phyloP scores from a whole-genome alignment of 2,888 invertebrate species.

The Orthonychiurus folsomi region DNA sequence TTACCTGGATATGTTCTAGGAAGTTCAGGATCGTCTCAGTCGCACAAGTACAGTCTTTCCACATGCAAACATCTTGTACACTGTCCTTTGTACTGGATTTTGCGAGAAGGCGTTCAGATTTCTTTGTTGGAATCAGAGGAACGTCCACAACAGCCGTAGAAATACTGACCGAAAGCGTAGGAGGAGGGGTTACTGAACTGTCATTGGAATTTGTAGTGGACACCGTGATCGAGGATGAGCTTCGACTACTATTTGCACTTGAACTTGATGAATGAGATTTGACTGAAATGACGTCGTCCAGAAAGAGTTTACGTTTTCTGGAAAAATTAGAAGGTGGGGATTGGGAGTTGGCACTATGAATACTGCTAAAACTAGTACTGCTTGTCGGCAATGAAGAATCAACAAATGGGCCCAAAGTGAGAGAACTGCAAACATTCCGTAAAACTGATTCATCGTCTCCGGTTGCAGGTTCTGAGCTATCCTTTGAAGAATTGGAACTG shows the following conservation, averaged over 20 bases:
- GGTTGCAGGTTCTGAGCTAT: too few relatives aligned
- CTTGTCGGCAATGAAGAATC: not conserved
- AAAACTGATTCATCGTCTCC: too few relatives aligned
- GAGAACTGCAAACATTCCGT: too few relatives aligned
- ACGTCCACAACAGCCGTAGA: constrained; percentile 19
- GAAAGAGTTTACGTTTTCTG: too few relatives aligned
- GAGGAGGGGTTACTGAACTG: constrained; percentile 20
- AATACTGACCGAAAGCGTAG: constrained; percentile 8
- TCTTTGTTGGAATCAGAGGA: constrained; percentile 1
- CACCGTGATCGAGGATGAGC: constrained; percentile 42
- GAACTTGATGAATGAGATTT: too few relatives aligned
- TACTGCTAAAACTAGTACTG: too few relatives aligned
- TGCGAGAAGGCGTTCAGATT: not conserved
- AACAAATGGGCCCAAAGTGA: too few relatives aligned
- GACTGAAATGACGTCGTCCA: too few relatives aligned
- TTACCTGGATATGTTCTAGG: constrained; percentile 76
- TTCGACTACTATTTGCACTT: constrained; percentile 32
- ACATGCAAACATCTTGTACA: constrained; percentile 54
- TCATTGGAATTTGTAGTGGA: too few relatives aligned
- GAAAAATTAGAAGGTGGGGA: too few relatives aligned
- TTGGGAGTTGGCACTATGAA: too few relatives aligned
- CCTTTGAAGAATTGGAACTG: too few relatives aligned
- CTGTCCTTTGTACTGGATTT: not conserved
- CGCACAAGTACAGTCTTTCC: constrained; percentile 70
- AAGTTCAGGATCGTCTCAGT: constrained; percentile 72